Conservation (phyloP, 2,888 invertebrate genomes). For the Capitulum mitella region DNA sequence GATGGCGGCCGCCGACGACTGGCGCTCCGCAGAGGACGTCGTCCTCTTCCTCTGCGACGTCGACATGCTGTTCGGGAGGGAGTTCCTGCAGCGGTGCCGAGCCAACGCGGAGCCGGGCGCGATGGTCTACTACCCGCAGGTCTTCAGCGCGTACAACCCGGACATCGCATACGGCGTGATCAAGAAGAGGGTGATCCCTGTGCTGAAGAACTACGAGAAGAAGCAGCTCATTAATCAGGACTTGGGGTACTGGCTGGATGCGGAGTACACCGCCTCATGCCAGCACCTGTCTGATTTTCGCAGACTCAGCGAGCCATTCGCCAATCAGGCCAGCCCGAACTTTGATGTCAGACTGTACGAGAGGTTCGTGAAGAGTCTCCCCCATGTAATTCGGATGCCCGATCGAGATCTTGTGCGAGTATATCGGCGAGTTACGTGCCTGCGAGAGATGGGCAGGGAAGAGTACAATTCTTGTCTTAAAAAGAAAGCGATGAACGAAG, state of each 20-base stretch:
- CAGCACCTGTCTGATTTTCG: neutral
- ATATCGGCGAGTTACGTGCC: neutral
- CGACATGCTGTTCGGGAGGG: constrained; percentile 30
- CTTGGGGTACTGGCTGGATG: neutral
- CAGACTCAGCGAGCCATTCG: neutral
- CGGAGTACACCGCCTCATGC: neutral
- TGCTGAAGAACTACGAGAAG: constrained; percentile 5
- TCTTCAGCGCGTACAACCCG: constrained; percentile 33
- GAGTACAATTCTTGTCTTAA: neutral
- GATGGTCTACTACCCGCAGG: constrained; percentile 32
- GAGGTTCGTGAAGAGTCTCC: neutral
- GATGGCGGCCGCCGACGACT: constrained; percentile 25
- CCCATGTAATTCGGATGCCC: neutral
- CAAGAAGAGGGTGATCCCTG: constrained; percentile 20
- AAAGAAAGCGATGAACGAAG: neutral
- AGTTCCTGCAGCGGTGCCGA: constrained; percentile 31
- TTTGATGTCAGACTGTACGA: neutral
- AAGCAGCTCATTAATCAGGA: neutral
- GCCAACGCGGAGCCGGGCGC: constrained; percentile 27
- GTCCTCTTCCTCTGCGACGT: constrained; percentile 32
- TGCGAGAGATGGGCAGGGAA: neutral
- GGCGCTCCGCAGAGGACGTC: neutral
- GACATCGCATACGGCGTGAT: constrained; percentile 29
- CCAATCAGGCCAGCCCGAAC: neutral
- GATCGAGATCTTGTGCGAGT: neutral